Conservation (phyloP, 2,113 vertebrate species). For the Leptosomus discolor region DNA sequence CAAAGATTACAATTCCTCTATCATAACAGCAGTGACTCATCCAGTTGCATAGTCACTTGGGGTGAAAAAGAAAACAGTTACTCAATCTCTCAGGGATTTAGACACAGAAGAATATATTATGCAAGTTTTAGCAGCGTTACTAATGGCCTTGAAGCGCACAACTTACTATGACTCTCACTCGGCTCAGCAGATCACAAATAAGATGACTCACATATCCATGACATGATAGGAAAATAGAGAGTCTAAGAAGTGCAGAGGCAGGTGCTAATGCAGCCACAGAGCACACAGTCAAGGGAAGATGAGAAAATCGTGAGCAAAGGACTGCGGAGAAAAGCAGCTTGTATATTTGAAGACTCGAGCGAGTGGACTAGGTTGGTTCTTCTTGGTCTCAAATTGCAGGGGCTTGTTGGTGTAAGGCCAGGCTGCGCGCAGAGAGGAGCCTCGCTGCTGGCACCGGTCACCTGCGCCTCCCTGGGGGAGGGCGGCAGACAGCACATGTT, state of each 20-base stretch:
- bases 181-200: slow-evolving; percentile 54
- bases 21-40: slow-evolving; percentile 52
- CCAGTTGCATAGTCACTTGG: slow-evolving; percentile 28
- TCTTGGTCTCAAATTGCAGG: neutral
- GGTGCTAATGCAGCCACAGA: slow-evolving; percentile 48
- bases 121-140: slow-evolving; percentile 50
- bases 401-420: neutral
- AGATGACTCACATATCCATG: slow-evolving; percentile 55
- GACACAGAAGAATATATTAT: slow-evolving; percentile 58
- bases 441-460: neutral
- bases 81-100: slow-evolving; percentile 58
- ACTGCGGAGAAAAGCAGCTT: neutral
- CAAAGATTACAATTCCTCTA: slow-evolving; percentile 1
- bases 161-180: slow-evolving; percentile 56
- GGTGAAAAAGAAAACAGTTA: slow-evolving; percentile 62
- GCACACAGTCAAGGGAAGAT: neutral
- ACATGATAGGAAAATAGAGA: slow-evolving; percentile 32
- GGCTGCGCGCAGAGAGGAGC: neutral
- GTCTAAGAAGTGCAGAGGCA: slow-evolving; percentile 51
- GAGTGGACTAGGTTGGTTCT: neutral
- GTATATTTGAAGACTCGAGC: neutral
- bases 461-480: neutral
- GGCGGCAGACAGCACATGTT: neutral
- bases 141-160: slow-evolving; percentile 56
- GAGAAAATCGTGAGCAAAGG: neutral